These are phyloP conservation scores for Xenopus petersii DNA, from an alignment of 2,797 vertebrate species.

Conservation along the genomic window DNA sequence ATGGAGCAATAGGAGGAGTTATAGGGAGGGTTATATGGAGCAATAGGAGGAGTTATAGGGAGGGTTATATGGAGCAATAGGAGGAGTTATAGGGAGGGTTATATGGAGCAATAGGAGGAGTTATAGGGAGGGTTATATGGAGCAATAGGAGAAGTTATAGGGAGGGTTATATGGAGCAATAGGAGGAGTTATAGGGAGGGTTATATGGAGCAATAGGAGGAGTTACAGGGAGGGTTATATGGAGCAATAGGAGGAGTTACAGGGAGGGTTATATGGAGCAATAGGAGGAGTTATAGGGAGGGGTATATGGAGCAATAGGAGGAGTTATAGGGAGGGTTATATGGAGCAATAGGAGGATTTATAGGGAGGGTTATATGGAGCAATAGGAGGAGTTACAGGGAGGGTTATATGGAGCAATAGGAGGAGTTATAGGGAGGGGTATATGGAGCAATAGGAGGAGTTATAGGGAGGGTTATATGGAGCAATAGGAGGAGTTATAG, in stretches of 20 bases:
- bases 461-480: conserved; percentile 22
- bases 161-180: conserved; percentile 19
- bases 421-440: conserved; percentile 12
- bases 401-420: conserved; percentile 20
- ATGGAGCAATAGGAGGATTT: conserved; percentile 18
- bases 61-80: conserved; percentile 22
- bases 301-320: conserved; percentile 23
- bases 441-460: conserved; percentile 19
- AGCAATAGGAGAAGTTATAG: conserved; percentile 19
- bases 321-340: conserved; percentile 14
- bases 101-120: no score
- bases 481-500: conserved; percentile 16
- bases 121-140: no score
- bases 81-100: no score
- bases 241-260: conserved; percentile 11
- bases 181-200: conserved; percentile 10
- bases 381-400: conserved; percentile 17
- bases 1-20: conserved; percentile 16
- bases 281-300: conserved; percentile 12
- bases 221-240: conserved; percentile 18
- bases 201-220: conserved; percentile 23
- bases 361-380: conserved; percentile 14
- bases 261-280: conserved; percentile 15
- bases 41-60: conserved; percentile 13
- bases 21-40: conserved; percentile 22